Evolutionary conservation across 2,113 vertebrate species (phyloP).

Genomic region (Tenrec ecaudatus): DNA sequence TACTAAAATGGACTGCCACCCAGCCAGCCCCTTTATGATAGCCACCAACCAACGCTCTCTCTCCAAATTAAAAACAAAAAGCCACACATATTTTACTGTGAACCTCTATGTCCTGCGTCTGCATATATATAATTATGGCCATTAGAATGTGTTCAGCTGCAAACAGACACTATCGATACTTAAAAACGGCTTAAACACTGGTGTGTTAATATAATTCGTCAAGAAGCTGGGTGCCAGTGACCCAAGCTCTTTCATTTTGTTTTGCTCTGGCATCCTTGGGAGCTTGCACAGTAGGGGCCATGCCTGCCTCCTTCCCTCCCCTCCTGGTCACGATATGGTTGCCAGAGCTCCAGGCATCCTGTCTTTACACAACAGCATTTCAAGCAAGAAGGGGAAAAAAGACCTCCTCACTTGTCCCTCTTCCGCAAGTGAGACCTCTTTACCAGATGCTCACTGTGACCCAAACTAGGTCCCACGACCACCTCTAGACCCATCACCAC

Average conservation of each 20-base stretch:
- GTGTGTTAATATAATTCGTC: background rate
- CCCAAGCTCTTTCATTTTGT: background rate
- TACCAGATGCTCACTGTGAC: too few relatives aligned
- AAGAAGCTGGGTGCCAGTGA: conserved; percentile 1
- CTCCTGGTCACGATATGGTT: background rate
- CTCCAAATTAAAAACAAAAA: background rate
- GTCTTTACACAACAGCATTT: background rate
- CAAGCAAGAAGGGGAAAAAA: background rate
- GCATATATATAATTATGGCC: conserved; percentile 7
- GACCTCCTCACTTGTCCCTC: too few relatives aligned
- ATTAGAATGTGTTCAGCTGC: conserved; percentile 20
- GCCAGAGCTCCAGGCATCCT: conserved; percentile 2
- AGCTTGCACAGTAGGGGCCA: background rate
- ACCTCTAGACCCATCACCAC: too few relatives aligned
- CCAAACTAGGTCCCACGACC: too few relatives aligned
- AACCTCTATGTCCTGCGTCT: conserved; percentile 5
- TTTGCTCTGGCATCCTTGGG: background rate
- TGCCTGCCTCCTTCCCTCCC: background rate
- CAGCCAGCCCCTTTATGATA: background rate
- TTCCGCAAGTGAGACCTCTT: too few relatives aligned
- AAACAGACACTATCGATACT: conserved; percentile 35
- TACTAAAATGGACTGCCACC: conserved; percentile 23
- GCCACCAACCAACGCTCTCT: background rate
- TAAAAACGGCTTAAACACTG: conserved; percentile 4
- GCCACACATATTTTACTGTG: background rate